Evolutionary conservation across 2,797 vertebrate species (phyloP), one percentile per base, ranked within the genome.

Genomic region (Macropodus opercularis): DNA sequence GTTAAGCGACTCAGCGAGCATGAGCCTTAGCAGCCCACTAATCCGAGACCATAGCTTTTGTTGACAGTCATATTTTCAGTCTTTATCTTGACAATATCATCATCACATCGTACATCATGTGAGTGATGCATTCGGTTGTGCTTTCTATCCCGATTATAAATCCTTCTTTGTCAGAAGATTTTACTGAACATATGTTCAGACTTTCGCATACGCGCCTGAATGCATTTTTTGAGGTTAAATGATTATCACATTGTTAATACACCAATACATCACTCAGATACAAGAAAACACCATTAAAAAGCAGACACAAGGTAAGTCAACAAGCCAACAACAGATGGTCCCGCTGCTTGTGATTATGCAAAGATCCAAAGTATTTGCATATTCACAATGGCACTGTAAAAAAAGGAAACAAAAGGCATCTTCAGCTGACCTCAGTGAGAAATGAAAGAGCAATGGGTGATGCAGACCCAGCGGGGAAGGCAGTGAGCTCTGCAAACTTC

Each of bases 271-370:
- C 86, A 85, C 83, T 87, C 78, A 76, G 84, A 90, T 87, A 91
- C 90, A 90, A 88, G 86, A 90, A 91, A 92, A 90, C 86, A 89
- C 80, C 85, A 87, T 88, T 92, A 90, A 92, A 90, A 90, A 84
- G 85, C 89, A 88, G 87, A 84, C 84, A 71, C 84, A 90, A 91
- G 89, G 87, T 91, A 90, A 90, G 91, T 90, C 89, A 91, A 92
- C 92, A 92, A 91, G 91, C 73, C 88, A 87, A 89, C 87, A 90
- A 90, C 91, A 93, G 92, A 93, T 93, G 92, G 91, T 88, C 88
- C 87, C 66, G 87, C 91, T 91, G 92, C 88, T 91, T 86, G 82
- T 84, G 85, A 92, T 92, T 93, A 92, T 91, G 88, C 87, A 89
- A 80, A 90, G 81, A 91, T 86, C 77, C 84, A 74, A 87, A 90